Evolutionary conservation across 2,113 vertebrate species (phyloP).

Genomic region (Hirundichthys speculiger): DNA sequence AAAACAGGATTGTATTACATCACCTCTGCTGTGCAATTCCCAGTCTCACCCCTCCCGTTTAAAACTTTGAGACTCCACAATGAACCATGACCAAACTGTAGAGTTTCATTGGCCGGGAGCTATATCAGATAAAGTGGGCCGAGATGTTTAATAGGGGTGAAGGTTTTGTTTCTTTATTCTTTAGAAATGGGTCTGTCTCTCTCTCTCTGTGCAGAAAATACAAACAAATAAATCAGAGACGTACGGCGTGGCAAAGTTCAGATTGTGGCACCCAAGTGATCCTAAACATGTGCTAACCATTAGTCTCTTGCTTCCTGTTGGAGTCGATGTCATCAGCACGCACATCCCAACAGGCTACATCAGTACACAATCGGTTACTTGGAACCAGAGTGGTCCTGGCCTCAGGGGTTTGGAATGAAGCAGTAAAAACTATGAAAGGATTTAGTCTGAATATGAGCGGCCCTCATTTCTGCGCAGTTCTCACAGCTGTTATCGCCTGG

Average conservation of each 20-base stretch:
- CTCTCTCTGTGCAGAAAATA: constrained; percentile 60
- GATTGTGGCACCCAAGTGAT: constrained; percentile 73
- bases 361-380: constrained; percentile 60
- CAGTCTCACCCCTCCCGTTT: constrained; percentile 29
- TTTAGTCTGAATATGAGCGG: constrained; percentile 38
- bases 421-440: constrained; percentile 57
- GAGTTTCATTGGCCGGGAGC: constrained; percentile 25
- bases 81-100: constrained; percentile 47
- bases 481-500: constrained; percentile 12
- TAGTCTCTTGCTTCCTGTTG: constrained; percentile 79
- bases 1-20: constrained; percentile 15
- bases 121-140: constrained; percentile 51
- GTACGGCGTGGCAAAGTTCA: constrained; percentile 67
- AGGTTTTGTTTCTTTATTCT: constrained; percentile 26
- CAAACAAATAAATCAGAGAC: constrained; percentile 77
- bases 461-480: constrained; percentile 22
- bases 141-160: constrained; percentile 30
- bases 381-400: constrained; percentile 45
- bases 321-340: constrained; percentile 74
- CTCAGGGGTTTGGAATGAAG: constrained; percentile 55
- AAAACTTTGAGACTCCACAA: constrained; percentile 39
- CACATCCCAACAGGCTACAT: constrained; percentile 62
- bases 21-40: constrained; percentile 1
- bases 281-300: constrained; percentile 80
- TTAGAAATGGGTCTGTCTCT: constrained; percentile 45